Evolutionary conservation across 2,113 vertebrate genomes (phyloP).

Genomic region (Petroica traversi): DNA sequence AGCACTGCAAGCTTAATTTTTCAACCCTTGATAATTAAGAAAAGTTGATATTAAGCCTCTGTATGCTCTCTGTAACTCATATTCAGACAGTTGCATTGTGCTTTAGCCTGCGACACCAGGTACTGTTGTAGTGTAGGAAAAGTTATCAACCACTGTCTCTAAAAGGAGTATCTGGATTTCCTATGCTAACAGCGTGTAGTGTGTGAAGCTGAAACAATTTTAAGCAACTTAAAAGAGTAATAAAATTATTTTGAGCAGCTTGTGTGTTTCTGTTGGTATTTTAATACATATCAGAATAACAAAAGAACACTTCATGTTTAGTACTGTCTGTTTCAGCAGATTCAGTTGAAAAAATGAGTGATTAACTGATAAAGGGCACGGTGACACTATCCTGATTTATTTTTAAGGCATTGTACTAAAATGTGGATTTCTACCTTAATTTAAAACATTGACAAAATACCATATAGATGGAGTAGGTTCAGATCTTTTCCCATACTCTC

Average conservation of each 20-base stretch:
- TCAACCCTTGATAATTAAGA: neutral
- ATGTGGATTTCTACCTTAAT: neutral
- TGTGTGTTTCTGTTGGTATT: neutral
- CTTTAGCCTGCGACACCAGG: neutral
- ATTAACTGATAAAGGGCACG: neutral
- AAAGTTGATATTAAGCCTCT: neutral
- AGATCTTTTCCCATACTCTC: neutral
- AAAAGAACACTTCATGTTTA: neutral
- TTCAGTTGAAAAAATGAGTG: neutral
- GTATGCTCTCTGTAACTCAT: neutral
- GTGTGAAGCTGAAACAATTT: neutral
- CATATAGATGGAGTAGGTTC: neutral
- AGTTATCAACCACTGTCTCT: neutral
- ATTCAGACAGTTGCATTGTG: neutral
- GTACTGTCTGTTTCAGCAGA: neutral
- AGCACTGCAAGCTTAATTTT: neutral
- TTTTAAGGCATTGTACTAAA: neutral
- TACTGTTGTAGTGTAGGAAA: neutral
- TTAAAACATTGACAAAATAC: neutral
- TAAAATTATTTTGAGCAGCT: neutral
- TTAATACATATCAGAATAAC: neutral
- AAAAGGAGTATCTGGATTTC: neutral
- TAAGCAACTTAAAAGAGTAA: neutral
- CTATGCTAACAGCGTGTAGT: neutral
- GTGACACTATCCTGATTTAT: neutral